Conservation (phyloP, 2,888 invertebrate genomes). For the Archips crataeganus region DNA sequence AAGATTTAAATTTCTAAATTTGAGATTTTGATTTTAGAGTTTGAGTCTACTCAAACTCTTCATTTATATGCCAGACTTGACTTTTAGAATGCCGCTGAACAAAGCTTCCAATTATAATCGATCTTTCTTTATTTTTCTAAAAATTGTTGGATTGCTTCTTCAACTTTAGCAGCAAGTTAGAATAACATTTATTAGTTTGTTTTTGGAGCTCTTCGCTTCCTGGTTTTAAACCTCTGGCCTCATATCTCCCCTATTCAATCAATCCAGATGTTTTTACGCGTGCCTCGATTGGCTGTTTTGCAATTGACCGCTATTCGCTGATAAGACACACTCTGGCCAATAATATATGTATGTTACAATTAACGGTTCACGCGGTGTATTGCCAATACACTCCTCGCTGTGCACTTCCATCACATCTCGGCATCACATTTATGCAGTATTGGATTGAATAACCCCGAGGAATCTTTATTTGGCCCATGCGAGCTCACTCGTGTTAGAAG, state of each 20-base stretch:
- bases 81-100: neutral
- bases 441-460: constrained; percentile 6
- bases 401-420: neutral
- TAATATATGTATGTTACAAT: neutral
- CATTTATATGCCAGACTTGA: neutral
- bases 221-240: constrained; percentile 3
- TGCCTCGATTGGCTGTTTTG: constrained; percentile 53
- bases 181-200: neutral
- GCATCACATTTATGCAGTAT: neutral
- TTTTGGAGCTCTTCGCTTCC: neutral
- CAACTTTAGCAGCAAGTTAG: neutral
- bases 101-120: neutral
- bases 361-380: neutral
- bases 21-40: too few relatives aligned
- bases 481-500: constrained; percentile 1
- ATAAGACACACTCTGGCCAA: constrained; percentile 57
- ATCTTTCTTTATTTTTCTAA: neutral
- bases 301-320: constrained; percentile 54
- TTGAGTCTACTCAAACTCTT: neutral
- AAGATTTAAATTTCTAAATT: too few relatives aligned
- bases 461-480: neutral
- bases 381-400: constrained; percentile 15
- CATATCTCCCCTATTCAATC: constrained; percentile 1
- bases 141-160: neutral
- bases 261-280: constrained; percentile 22